Percentiles rank a stretch among this genome's conserved stretches.
These are phyloP conservation scores for Diuraphis noxia DNA, from an alignment of 1,140 invertebrate species.

Conservation along the genomic window DNA sequence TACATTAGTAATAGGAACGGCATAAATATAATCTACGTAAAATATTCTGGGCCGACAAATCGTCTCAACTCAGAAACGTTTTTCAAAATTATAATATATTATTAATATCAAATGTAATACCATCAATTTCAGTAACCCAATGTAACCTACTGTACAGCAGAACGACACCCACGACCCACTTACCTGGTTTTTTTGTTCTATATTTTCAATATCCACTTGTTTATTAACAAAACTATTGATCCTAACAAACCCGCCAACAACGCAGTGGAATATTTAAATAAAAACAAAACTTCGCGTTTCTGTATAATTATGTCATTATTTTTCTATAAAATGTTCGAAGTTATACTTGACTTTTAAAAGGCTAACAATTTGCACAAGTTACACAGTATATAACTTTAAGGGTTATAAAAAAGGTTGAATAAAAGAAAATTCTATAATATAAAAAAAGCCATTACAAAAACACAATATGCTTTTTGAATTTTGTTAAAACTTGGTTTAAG, in stretches of 20 bases:
- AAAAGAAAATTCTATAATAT: background rate
- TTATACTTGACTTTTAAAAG: background rate
- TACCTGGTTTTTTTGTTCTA: background rate
- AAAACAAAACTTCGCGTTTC: background rate
- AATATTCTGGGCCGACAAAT: too few relatives aligned
- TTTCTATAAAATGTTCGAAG: background rate
- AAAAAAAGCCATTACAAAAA: background rate
- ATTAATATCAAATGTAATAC: too few relatives aligned
- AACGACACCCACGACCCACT: too few relatives aligned
- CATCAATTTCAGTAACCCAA: too few relatives aligned
- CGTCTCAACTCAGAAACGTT: too few relatives aligned
- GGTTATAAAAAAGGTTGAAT: background rate
- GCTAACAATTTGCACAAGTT: background rate
- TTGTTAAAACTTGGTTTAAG: background rate
- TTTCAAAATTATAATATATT: too few relatives aligned
- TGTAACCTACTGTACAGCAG: too few relatives aligned
- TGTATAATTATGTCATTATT: constrained; percentile 1
- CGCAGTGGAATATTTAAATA: background rate
- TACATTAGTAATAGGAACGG: too few relatives aligned
- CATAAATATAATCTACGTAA: too few relatives aligned
- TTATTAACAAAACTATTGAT: background rate
- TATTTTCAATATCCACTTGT: background rate
- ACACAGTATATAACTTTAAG: background rate
- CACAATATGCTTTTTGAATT: background rate
- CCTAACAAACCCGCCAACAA: background rate